Base-by-base conservation (phyloP, 2,113 vertebrate species). In the Ophiodon elongatus region DNA sequence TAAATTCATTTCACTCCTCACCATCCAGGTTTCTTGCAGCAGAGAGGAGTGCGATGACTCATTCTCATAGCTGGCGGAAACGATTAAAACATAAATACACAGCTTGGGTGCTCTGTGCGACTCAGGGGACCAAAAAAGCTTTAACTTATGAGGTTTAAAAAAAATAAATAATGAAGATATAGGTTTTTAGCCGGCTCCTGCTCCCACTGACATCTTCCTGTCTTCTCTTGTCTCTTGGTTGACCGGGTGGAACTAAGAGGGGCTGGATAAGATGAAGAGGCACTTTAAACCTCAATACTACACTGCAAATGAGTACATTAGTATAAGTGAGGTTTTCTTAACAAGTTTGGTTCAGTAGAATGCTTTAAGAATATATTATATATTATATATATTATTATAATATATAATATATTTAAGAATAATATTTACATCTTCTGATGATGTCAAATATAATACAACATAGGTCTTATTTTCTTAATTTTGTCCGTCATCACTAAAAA, bases 1-100 rank as follows among this genome's bases (percentile, higher is more conserved):
- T 29, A 45, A 23, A 31, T 62, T 19, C 8, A 68, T 72, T 74
- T 69, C 47, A 7, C 11, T 54, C 23, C 43, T 25, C 19, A 17
- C 60, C 27, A 45, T 37, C 29, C 45, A 47, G 17, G 79, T 45
- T 21, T 63, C 27, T 60, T 23, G 37, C 63, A 73, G 64, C 21
- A 29, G 27, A 35, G 69, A 73, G 45, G 39, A 31, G 47, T 14
- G 50, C 33, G 56, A 70, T 82, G 82, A 88, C 57, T 85, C 82
- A 85, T 72, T 64, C 60, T 52, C 57, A 47, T 63, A 27, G 41
- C 77, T 84, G 73, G 66, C 3, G 13, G 68, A 67, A 54, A 70
- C 1, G 41, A 74, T 81, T 78, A 65, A 71, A 82, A 79, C 43
- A 79, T 65, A 80, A 82, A 88, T 39, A 70, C 71, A 82, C 71